A percentile compares a stretch with the other conserved stretches of the same genome.
Evolutionary conservation across 2,888 invertebrate genomes (phyloP).

Genomic region (Arctia plantaginis): DNA sequence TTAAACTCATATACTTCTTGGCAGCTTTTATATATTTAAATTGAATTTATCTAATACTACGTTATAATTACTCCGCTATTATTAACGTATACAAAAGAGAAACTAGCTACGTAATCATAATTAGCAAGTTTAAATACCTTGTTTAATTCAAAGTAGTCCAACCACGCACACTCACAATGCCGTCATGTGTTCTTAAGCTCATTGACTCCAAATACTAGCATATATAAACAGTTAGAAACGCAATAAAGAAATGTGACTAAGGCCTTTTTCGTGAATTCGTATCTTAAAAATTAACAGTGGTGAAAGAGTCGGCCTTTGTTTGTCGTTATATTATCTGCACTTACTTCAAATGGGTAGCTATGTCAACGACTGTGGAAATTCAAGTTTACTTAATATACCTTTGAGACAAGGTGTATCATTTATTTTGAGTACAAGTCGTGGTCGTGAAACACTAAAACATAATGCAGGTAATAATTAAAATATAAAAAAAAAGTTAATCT

Average conservation of each 20-base stretch:
- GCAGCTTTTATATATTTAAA: not conserved
- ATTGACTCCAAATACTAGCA: not conserved
- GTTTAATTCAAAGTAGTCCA: slow-evolving; percentile 9
- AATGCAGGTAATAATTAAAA: not conserved
- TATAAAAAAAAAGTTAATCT: not conserved
- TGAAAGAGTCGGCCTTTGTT: not conserved
- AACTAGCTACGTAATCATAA: slow-evolving; percentile 13
- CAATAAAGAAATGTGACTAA: slow-evolving; percentile 2
- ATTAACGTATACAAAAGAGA: slow-evolving; percentile 16
- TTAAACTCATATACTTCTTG: not conserved
- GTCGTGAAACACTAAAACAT: too few relatives aligned
- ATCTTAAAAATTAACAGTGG: not conserved
- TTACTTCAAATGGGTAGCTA: too few relatives aligned
- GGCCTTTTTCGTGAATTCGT: not conserved
- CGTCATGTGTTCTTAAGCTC: not conserved
- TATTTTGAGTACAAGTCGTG: not conserved
- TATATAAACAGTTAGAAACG: not conserved
- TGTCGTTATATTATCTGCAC: not conserved
- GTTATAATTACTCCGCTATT: slow-evolving; percentile 2
- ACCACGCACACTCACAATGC: slow-evolving; percentile 3
- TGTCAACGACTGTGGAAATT: too few relatives aligned
- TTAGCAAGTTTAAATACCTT: slow-evolving; percentile 11
- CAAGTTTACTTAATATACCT: not conserved
- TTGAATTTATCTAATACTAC: not conserved
- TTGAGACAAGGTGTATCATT: not conserved